These are phyloP conservation scores for Cordilura impudica DNA, from an alignment of 2,888 invertebrate species.

Conservation along the genomic window DNA sequence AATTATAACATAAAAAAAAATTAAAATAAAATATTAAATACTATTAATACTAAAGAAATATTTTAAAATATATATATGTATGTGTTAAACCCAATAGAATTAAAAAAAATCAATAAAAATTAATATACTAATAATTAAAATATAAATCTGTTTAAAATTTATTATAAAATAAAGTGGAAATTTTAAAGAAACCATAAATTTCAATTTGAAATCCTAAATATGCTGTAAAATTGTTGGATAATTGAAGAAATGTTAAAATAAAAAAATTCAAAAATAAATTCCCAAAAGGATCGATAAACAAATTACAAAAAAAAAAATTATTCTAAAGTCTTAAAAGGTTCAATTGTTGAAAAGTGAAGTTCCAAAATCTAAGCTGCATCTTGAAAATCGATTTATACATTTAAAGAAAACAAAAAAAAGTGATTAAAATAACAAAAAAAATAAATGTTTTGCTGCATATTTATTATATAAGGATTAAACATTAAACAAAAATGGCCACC, in stretches of 20 bases:
- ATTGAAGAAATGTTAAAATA: background rate
- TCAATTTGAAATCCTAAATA: too few species aligned
- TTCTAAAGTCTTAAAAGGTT: background rate
- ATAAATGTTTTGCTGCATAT: background rate
- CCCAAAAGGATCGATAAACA: too few species aligned
- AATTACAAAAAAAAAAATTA: background rate
- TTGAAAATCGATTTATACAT: conserved; percentile 60
- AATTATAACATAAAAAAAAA: background rate
- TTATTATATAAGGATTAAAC: conserved; percentile 18
- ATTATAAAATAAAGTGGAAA: too few species aligned
- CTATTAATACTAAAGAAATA: conserved; percentile 22
- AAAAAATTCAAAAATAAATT: background rate
- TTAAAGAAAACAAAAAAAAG: background rate
- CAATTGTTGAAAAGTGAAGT: background rate
- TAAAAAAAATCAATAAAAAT: too few species aligned
- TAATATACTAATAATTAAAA: too few species aligned
- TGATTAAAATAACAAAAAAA: conserved; percentile 18
- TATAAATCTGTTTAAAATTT: too few species aligned
- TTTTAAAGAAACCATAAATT: too few species aligned
- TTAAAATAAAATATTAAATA: conserved; percentile 28
- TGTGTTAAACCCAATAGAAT: too few species aligned
- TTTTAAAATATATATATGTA: too few species aligned
- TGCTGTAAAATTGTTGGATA: background rate
- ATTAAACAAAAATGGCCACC: conserved; percentile 20
- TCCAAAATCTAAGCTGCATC: conserved; percentile 58